Percentiles rank a stretch among this genome's conserved stretches.
phyloP scores from a whole-genome alignment of 2,888 invertebrate genomes.

The Acleris cristana region DNA sequence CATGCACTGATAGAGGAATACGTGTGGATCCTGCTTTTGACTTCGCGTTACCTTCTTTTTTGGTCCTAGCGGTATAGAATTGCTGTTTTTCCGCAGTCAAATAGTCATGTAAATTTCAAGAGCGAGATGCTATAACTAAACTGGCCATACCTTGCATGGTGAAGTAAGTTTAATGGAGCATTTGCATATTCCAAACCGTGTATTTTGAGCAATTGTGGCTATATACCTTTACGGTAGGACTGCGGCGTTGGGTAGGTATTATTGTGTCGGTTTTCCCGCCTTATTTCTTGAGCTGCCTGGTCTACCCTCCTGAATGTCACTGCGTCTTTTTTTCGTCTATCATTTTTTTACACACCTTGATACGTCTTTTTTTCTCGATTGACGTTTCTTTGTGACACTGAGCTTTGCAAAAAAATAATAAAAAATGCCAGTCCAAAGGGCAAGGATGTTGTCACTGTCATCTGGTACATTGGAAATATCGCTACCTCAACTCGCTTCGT shows the following conservation, averaged over 20 bases:
- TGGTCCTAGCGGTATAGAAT: neutral
- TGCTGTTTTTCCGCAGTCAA: conserved; percentile 2
- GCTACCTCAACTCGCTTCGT: too few relatives aligned
- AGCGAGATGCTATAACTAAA: conserved; percentile 4
- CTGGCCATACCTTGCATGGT: conserved; percentile 1
- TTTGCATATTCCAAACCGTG: conserved; percentile 5
- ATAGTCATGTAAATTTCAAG: conserved; percentile 1
- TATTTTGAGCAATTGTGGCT: conserved; percentile 2
- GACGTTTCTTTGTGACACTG: too few relatives aligned
- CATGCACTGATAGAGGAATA: too few relatives aligned
- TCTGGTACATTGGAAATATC: neutral
- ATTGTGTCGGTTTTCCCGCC: neutral
- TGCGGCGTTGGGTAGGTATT: conserved; percentile 6
- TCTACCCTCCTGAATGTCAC: conserved; percentile 8
- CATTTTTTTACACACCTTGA: too few relatives aligned
- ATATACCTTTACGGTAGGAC: conserved; percentile 2
- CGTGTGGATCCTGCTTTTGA: neutral
- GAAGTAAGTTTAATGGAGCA: too few relatives aligned
- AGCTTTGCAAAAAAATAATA: too few relatives aligned
- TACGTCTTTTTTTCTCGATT: too few relatives aligned
- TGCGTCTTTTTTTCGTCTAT: conserved; percentile 1
- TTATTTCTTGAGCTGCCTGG: neutral
- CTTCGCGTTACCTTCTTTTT: neutral
- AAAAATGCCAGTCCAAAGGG: rapidly evolving
- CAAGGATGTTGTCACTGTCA: neutral